These are phyloP conservation scores for Drosophila subsilvestris DNA, from an alignment of 2,888 invertebrate genomes.

Conservation along the genomic window DNA sequence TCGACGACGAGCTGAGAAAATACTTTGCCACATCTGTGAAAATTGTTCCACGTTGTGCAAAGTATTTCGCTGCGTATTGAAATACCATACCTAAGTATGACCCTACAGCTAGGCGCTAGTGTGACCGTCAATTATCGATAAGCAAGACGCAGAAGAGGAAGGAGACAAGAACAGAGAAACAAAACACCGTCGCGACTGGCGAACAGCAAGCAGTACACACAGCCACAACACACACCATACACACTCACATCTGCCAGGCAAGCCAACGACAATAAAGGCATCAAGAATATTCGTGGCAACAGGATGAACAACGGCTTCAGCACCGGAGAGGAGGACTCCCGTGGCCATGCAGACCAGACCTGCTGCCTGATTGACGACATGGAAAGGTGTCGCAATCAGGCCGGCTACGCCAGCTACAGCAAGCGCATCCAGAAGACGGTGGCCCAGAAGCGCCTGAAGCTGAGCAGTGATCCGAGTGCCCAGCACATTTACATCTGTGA, in stretches of 20 bases:
- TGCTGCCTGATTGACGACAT: slow-evolving; percentile 97
- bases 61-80: no score
- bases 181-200: background rate
- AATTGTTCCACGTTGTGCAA: no score
- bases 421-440: slow-evolving; percentile 98
- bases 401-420: slow-evolving; percentile 93
- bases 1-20: no score
- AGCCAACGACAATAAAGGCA: background rate
- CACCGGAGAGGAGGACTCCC: slow-evolving; percentile 95
- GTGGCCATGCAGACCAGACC: slow-evolving; percentile 93
- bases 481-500: slow-evolving; percentile 98
- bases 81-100: no score
- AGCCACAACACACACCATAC: background rate
- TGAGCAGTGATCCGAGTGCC: slow-evolving; percentile 93
- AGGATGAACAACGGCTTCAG: slow-evolving; percentile 91
- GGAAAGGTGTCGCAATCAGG: slow-evolving; percentile 93
- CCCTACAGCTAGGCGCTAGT: no score
- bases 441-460: slow-evolving; percentile 94
- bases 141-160: background rate
- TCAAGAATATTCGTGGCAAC: background rate
- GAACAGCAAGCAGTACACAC: background rate
- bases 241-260: background rate
- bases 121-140: background rate
- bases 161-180: background rate
- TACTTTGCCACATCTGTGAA: no score